A percentile compares a stretch with the other conserved stretches of the same genome.
phyloP scores from a whole-genome alignment of 1,140 invertebrate genomes.

The Stegodyphus mimosarum region DNA sequence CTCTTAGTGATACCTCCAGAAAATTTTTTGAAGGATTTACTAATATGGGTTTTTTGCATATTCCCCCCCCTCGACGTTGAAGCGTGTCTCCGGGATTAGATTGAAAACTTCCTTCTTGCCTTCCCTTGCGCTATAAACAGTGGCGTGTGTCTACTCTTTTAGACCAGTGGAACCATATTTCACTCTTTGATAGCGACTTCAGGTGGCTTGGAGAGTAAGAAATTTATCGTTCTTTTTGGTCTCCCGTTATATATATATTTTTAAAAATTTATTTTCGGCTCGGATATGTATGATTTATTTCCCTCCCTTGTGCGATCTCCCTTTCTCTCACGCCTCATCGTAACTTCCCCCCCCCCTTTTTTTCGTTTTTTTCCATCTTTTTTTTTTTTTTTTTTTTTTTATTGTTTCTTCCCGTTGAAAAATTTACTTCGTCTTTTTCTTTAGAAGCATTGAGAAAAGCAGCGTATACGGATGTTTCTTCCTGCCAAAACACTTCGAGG shows the following conservation, averaged over 20 bases:
- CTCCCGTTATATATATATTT: constrained; percentile 31
- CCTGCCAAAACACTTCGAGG: too few relatives aligned
- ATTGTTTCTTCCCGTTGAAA: not conserved
- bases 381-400: too few relatives aligned
- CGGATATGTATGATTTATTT: constrained; percentile 49
- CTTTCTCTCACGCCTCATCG: not conserved
- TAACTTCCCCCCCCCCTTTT: not conserved
- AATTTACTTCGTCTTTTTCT: too few relatives aligned
- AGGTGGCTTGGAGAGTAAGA: constrained; percentile 44
- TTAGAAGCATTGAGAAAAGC: too few relatives aligned
- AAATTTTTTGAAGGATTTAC: constrained; percentile 58
- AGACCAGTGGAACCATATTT: constrained; percentile 36
- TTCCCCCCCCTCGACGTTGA: not conserved
- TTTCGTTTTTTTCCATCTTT: not conserved
- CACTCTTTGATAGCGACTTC: constrained; percentile 54
- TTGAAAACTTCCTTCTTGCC: constrained; percentile 35
- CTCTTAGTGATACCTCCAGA: constrained; percentile 7
- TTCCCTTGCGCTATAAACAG: constrained; percentile 37
- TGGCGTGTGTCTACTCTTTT: constrained; percentile 10
- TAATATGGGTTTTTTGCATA: constrained; percentile 40
- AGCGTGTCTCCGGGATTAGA: constrained; percentile 5
- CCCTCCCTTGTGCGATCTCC: not conserved
- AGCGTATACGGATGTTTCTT: too few relatives aligned
- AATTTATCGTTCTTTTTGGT: constrained; percentile 51
- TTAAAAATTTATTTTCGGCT: constrained; percentile 33